Base-by-base conservation (phyloP, 2,113 vertebrate genomes). In the Mirza zaza region DNA sequence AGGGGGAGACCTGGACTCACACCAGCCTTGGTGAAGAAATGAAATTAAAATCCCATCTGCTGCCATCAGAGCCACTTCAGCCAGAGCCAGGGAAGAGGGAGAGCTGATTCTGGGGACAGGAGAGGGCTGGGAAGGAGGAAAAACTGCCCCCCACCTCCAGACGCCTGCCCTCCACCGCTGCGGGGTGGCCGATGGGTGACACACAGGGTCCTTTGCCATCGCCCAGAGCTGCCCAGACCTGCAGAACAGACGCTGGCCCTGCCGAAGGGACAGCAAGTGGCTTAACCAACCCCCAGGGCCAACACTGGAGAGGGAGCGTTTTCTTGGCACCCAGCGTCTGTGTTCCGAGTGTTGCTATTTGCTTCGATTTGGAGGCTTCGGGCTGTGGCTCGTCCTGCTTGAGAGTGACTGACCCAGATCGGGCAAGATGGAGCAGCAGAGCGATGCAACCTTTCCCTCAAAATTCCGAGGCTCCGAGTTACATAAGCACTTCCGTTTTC, bases 401-500 rank as follows among this genome's bases (percentile, higher is more conserved):
- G 39, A 94, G 65, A 75, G 70, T 36, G 73, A 50, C 67, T 94
- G 96, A 95, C 97, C 93, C 91, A 96, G 42, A 95, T 94, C 57
- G 13, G 65, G 61, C 57, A 59, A 63, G 81, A 76, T 20, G 80
- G 52, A 3, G 2, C 59, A 10, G 75, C 80, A 5, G 45, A 87
- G 36, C n/a, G 48, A 32, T 76, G 70, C 80, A 23, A 34, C 36
- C 90, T 52, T 2, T 50, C 11, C 3, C 59, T 75, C n/a, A 39
- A 59, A 25, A 0, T 0, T 45, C 88, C 63, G 57, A 9, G 71
- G 87, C 90, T 57, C 0, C 15, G n/a, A 39, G 52, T 95, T 97
- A 97, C 48, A 14, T 92, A 57, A 98, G 45, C 93, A 70, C 90
- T 93, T 96, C 98, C 71, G 20, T 92, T 95, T 98, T 97, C 94